Base-by-base conservation (phyloP, 1,140 invertebrate genomes). In the Trichonephila clavata region DNA sequence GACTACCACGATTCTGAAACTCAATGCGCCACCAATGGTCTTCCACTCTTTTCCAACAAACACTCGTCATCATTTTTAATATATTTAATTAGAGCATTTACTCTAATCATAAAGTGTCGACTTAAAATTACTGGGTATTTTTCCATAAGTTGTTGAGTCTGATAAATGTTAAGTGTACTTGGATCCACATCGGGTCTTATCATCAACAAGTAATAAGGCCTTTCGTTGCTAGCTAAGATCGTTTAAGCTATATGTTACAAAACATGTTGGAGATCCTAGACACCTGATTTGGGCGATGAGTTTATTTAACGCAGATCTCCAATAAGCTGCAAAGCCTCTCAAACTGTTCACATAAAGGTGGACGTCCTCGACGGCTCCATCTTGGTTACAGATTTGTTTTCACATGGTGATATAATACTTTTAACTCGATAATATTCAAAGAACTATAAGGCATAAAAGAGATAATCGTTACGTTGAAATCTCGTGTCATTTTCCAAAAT, bases 1-100 rank as follows among this genome's bases (percentile, higher is more conserved):
- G 96, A 89, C 95, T 95, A 1, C 96, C 96, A 50, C 96, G 95
- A 90, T 96, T 95, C 93, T 96, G 96, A 94, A 96, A 96, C 94
- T 96, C 96, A 80, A 96, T 95, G 81, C 95, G 94, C 93, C 94
- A 95, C 92, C 94, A 95, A 80, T 93, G 94, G 90, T 95, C 95
- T n/a, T 18, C 57, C n/a, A 95, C 60, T n/a, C n/a, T 88, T 91
- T 27, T 32, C 92, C 63, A 14, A 8, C 92, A 50, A 94, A 86
- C 14, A 90, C 57, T 65, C 39, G 21, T 16, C n/a, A 43, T 77
- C 86, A 57, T 90, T 57, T n/a, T 93, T 81, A 21, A 94, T 93
- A 13, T 60, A 80, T 59, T 39, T 60, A 77, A 93, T 65, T 27
- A 90, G 21, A 7, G 87, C 90, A 93, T 65, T 81, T 21, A 89